A percentile compares a stretch with the other conserved stretches of the same genome.
Conservation (phyloP, 30 jellyfish, hydroid and myxozoan species). For the Hydractinia symbiolongicarpus region DNA sequence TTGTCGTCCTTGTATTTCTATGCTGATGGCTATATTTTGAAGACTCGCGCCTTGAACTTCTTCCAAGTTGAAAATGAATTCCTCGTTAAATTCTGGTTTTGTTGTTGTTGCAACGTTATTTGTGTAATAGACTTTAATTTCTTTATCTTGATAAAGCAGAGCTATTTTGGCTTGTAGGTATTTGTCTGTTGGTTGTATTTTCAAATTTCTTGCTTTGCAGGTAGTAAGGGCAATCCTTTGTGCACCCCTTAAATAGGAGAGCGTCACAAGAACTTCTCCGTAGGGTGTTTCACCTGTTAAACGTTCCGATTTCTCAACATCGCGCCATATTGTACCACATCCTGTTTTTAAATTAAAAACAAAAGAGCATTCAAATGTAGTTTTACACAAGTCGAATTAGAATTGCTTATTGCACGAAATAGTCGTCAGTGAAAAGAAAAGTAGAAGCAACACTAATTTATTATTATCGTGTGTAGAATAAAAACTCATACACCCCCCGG, state of each 20-base stretch:
- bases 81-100: conserved; percentile 21
- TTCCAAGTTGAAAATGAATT: conserved; percentile 13
- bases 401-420: no score
- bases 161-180: conserved; percentile 24
- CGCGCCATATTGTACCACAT: conserved; percentile 15
- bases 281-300: conserved; percentile 29
- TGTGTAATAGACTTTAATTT: not conserved
- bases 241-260: conserved; percentile 76
- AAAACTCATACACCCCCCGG: no score
- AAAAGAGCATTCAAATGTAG: no score
- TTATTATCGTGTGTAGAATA: no score
- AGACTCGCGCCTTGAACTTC: conserved; percentile 5
- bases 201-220: conserved; percentile 56
- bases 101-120: not conserved
- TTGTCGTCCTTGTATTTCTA: conserved; percentile 10
- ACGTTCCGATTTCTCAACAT: not conserved
- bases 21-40: conserved; percentile 16
- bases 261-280: conserved; percentile 57
- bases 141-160: conserved; percentile 22
- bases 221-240: conserved; percentile 49
- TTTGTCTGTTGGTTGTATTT: conserved; percentile 59
- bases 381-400: no score
- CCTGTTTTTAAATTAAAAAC: not conserved
- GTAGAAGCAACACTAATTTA: no score
- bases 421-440: no score